These are phyloP conservation scores for Catharus fuscescens DNA, from an alignment of 2,113 vertebrate species.

Conservation along the genomic window DNA sequence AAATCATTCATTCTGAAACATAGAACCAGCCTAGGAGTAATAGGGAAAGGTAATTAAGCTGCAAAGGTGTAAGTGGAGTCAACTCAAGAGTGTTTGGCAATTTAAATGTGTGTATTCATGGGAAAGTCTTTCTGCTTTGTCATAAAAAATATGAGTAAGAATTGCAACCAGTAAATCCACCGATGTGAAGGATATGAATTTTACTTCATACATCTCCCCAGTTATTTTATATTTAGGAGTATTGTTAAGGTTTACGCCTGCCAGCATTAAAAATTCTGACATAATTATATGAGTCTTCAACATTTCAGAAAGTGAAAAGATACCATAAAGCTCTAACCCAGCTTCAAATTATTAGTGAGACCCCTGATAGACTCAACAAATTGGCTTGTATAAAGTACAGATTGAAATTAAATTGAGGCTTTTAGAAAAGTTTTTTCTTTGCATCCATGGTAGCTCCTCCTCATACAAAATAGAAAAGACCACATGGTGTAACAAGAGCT, in stretches of 20 bases:
- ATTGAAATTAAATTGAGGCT: slow-evolving; percentile 7
- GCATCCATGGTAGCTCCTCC: not conserved
- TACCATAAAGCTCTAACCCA: not conserved
- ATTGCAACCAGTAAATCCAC: not conserved
- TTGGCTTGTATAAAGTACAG: not conserved
- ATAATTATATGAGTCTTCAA: not conserved
- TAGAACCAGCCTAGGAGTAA: not conserved
- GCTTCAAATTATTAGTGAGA: not conserved
- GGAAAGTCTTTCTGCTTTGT: not conserved
- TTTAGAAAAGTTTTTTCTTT: not conserved
- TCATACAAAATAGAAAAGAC: not conserved
- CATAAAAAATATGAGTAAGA: not conserved
- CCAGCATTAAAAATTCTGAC: not conserved
- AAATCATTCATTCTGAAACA: not conserved
- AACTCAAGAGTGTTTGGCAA: not conserved
- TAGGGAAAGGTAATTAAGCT: not conserved
- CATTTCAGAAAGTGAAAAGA: not conserved
- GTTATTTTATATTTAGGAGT: not conserved
- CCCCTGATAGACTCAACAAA: not conserved
- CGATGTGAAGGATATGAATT: not conserved
- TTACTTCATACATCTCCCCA: not conserved
- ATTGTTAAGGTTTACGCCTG: not conserved
- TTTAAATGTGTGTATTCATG: not conserved
- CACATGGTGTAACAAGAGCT: not conserved
- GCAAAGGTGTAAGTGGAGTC: not conserved